Percentiles rank a stretch among this genome's conserved stretches.
These are phyloP conservation scores for Escarpia spicata DNA, from an alignment of 2,888 invertebrate genomes.

Conservation along the genomic window DNA sequence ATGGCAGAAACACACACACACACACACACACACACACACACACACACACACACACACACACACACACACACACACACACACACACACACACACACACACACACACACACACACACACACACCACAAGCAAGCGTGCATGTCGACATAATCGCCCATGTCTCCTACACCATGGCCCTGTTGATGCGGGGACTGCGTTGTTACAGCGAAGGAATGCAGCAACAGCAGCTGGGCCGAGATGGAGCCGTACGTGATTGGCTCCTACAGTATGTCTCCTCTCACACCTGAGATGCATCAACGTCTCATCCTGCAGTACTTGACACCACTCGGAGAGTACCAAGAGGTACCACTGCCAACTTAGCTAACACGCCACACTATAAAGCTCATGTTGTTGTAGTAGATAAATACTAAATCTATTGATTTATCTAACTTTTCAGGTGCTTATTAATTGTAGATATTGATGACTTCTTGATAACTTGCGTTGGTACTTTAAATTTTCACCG, in stretches of 20 bases:
- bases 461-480: no score
- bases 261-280: slow-evolving; percentile 89
- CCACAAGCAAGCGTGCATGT: not conserved
- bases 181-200: not conserved
- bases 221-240: slow-evolving; percentile 93
- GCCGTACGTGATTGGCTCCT: slow-evolving; percentile 86
- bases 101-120: not conserved
- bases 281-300: slow-evolving; percentile 90
- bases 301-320: slow-evolving; percentile 91
- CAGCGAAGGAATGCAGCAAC: slow-evolving; percentile 71
- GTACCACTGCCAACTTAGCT: slow-evolving; percentile 63
- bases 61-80: not conserved
- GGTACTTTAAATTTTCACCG: no score
- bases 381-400: not conserved
- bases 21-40: not conserved
- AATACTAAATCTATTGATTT: not conserved
- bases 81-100: not conserved
- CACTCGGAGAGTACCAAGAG: slow-evolving; percentile 98
- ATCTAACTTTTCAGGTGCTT: not conserved
- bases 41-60: not conserved
- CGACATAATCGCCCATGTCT: not conserved
- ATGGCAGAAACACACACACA: not conserved
- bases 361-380: not conserved
- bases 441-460: not conserved
- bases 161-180: not conserved